phyloP scores from a whole-genome alignment of 2,888 invertebrate species.

The Luffia ferchaultella region DNA sequence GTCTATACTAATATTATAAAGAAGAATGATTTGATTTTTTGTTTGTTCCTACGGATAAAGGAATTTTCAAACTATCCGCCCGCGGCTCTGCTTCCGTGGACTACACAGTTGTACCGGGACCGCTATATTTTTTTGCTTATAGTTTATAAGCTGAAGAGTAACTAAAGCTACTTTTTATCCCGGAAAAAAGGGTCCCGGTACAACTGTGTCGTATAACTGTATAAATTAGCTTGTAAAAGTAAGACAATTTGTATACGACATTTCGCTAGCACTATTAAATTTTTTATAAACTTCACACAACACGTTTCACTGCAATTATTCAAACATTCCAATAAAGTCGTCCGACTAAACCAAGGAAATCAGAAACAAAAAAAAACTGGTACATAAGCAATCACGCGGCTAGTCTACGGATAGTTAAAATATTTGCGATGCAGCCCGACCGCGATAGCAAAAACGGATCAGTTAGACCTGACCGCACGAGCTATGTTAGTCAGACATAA shows the following conservation, averaged over 20 bases:
- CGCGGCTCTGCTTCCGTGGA: too few species aligned
- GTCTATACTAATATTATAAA: too few species aligned
- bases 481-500: conserved; percentile 26
- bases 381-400: background rate
- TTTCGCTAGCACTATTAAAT: background rate
- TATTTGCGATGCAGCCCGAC: background rate
- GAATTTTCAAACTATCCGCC: too few species aligned
- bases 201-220: too few species aligned
- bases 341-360: background rate
- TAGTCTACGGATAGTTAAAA: too few species aligned
- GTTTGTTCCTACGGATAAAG: too few species aligned
- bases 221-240: too few species aligned
- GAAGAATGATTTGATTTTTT: too few species aligned
- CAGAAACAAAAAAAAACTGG: background rate
- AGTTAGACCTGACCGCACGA: background rate
- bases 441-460: background rate
- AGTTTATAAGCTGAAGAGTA: background rate
- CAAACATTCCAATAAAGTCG: too few species aligned
- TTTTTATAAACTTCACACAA: background rate
- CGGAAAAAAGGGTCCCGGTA: too few species aligned
- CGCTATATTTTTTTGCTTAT: background rate
- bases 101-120: background rate
- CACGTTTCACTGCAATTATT: background rate
- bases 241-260: background rate
- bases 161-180: too few species aligned